Evolutionary conservation across 2,888 invertebrate genomes (phyloP).

Genomic region (Campaea margaritaria): DNA sequence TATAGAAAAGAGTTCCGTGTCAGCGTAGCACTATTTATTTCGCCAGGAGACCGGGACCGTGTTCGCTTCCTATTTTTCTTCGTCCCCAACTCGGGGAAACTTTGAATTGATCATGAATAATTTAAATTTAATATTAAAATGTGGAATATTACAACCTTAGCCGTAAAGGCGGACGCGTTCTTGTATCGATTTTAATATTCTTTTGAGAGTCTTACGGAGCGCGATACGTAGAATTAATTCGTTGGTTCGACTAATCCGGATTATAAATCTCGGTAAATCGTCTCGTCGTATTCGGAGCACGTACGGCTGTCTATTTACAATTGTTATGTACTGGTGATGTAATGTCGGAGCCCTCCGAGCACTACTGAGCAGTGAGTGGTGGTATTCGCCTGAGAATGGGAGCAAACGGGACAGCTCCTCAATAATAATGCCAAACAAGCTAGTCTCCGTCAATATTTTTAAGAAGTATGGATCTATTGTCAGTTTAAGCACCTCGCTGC

Average conservation of each 20-base stretch:
- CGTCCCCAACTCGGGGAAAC: conserved; percentile 61
- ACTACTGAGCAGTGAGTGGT: conserved; percentile 9
- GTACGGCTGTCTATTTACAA: conserved; percentile 60
- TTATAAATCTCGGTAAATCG: conserved; percentile 64
- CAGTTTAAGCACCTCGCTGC: not conserved
- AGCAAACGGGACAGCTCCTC: conserved; percentile 14
- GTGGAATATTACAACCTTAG: conserved; percentile 58
- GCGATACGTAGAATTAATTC: conserved; percentile 53
- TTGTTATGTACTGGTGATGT: conserved; percentile 46
- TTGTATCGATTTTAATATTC: conserved; percentile 46
- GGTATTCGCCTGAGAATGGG: conserved; percentile 12
- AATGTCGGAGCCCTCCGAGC: conserved; percentile 9
- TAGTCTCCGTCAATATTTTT: conserved; percentile 14
- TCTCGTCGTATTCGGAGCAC: conserved; percentile 64
- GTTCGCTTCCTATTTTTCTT: conserved; percentile 66
- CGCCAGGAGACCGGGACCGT: conserved; percentile 50
- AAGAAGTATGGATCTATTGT: conserved; percentile 16
- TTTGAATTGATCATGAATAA: conserved; percentile 79
- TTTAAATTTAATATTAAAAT: conserved; percentile 65
- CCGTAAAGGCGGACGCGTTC: conserved; percentile 28
- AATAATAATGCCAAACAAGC: conserved; percentile 17
- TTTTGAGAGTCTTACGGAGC: conserved; percentile 35
- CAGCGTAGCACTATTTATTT: conserved; percentile 66
- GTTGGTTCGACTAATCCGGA: conserved; percentile 54
- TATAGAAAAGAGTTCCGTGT: conserved; percentile 61